Conservation (phyloP, 2,888 invertebrate genomes). For the Beris morrisii region DNA sequence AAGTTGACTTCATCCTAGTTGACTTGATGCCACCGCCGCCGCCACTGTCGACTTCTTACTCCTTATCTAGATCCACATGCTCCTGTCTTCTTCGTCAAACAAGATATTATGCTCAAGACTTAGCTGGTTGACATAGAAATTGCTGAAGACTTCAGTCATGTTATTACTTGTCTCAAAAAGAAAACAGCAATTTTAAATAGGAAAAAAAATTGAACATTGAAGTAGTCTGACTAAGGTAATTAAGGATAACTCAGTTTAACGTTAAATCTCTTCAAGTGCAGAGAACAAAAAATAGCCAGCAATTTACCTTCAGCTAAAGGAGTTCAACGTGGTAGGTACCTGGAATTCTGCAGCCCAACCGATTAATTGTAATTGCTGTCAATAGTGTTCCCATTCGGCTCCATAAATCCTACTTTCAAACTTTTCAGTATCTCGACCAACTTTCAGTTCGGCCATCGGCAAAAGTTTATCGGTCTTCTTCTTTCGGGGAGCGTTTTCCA, state of each 20-base stretch:
- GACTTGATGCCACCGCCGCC: not conserved
- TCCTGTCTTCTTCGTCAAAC: not conserved
- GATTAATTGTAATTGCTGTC: conserved; percentile 32
- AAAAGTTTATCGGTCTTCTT: conserved; percentile 22
- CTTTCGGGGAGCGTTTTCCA: not conserved
- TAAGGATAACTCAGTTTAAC: conserved; percentile 16
- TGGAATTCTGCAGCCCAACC: not conserved
- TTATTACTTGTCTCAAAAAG: not conserved
- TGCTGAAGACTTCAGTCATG: conserved; percentile 21
- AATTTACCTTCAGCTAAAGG: too few relatives aligned
- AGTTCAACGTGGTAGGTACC: too few relatives aligned
- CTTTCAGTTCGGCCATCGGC: conserved; percentile 15
- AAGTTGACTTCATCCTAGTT: not conserved
- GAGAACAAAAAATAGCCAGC: not conserved
- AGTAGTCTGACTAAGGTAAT: conserved; percentile 17
- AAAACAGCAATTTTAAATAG: not conserved
- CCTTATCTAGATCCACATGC: conserved; percentile 14
- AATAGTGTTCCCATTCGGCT: conserved; percentile 14
- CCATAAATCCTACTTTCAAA: conserved; percentile 16
- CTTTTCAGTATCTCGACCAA: conserved; percentile 17
- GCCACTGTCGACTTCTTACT: not conserved
- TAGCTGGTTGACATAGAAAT: not conserved
- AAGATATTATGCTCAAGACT: not conserved
- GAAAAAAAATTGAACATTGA: not conserved
- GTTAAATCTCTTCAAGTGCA: not conserved